phyloP scores from a whole-genome alignment of 2,113 vertebrate species.

The Terrapene triunguis region DNA sequence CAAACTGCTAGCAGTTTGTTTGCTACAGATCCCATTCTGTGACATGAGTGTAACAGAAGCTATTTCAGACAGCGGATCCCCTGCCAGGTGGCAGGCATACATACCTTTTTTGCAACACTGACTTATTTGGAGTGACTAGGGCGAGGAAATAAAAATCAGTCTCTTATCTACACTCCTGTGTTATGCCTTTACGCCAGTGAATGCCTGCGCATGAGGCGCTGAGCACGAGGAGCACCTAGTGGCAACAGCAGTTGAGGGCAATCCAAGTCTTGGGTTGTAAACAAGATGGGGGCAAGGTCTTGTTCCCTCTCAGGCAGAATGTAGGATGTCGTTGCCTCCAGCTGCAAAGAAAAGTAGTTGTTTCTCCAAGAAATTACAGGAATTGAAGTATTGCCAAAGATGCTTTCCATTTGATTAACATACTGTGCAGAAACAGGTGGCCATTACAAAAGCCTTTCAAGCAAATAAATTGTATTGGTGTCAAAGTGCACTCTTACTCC shows the following conservation, averaged over 20 bases:
- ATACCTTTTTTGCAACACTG: background rate
- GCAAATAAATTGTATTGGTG: background rate
- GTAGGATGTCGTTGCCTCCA: background rate
- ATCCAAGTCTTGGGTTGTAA: background rate
- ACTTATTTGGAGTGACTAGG: background rate
- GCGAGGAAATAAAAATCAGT: background rate
- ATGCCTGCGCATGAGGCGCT: accelerated
- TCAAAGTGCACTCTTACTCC: background rate
- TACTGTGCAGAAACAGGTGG: slow-evolving; percentile 25
- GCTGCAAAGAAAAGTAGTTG: background rate
- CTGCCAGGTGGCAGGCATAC: background rate
- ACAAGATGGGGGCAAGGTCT: background rate
- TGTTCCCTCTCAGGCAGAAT: background rate
- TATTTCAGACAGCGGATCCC: background rate
- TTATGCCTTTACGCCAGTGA: background rate
- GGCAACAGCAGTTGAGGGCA: accelerated
- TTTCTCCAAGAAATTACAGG: background rate
- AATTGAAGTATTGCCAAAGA: background rate
- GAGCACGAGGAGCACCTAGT: background rate
- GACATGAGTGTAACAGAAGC: background rate
- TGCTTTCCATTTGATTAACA: background rate
- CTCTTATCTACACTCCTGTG: background rate
- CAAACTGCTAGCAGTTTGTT: background rate
- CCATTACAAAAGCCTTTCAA: slow-evolving; percentile 11
- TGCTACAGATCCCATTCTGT: background rate